Evolutionary conservation across 64 coral and sea anemone species (phyloP).

Genomic region (Astreopora myriophthalma): DNA sequence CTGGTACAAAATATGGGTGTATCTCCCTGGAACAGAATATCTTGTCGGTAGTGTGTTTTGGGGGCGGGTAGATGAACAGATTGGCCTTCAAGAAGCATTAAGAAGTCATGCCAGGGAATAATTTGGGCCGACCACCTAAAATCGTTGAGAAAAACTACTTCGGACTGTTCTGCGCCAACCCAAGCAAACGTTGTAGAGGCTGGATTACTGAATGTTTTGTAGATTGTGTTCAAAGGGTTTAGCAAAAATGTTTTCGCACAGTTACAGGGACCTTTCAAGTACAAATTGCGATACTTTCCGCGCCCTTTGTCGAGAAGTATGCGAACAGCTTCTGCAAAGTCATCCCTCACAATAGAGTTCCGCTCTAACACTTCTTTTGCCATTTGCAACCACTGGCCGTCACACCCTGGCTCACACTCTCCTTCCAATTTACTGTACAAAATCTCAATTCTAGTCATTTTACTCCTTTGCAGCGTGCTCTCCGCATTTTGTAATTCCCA

Average conservation of each 20-base stretch:
- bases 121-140: slow-evolving; percentile 46
- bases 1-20: slow-evolving; percentile 9
- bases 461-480: not conserved
- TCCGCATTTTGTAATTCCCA: slow-evolving; percentile 53
- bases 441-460: slow-evolving; percentile 19
- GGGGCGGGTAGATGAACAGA: slow-evolving; percentile 40
- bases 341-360: slow-evolving; percentile 29
- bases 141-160: slow-evolving; percentile 75
- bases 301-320: slow-evolving; percentile 49
- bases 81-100: slow-evolving; percentile 60
- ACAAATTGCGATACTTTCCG: slow-evolving; percentile 66
- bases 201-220: slow-evolving; percentile 66
- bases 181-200: slow-evolving; percentile 60
- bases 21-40: not conserved
- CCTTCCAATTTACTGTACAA: not conserved
- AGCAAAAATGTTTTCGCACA: slow-evolving; percentile 79
- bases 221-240: slow-evolving; percentile 61
- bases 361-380: slow-evolving; percentile 25
- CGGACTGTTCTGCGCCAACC: slow-evolving; percentile 66
- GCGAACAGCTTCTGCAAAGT: slow-evolving; percentile 48
- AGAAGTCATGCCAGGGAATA: slow-evolving; percentile 64
- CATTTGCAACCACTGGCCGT: slow-evolving; percentile 41
- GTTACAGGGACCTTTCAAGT: slow-evolving; percentile 59
- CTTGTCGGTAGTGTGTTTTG: slow-evolving; percentile 38
- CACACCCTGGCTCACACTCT: slow-evolving; percentile 17